Conservation (phyloP, 2,888 invertebrate species). For the Archips xylosteana region DNA sequence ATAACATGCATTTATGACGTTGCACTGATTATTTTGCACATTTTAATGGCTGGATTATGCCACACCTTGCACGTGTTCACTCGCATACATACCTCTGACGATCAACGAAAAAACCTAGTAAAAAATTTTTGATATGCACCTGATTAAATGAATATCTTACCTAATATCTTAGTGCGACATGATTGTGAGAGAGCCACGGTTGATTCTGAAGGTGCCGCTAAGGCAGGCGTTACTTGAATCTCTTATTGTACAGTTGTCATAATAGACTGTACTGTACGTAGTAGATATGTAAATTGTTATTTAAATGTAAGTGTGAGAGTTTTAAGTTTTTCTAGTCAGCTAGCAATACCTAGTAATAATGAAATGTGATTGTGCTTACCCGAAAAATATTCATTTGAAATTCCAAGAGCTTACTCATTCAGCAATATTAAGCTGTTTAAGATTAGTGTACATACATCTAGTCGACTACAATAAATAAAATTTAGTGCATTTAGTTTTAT, state of each 20-base stretch:
- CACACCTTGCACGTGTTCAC: too few species aligned
- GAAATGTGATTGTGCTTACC: conserved; percentile 7
- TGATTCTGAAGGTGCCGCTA: background rate
- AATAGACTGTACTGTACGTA: background rate
- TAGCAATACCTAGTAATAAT: conserved; percentile 24
- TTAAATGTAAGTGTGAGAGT: conserved; percentile 16
- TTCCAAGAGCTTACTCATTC: conserved; percentile 33
- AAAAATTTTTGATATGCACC: too few species aligned
- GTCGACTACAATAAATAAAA: conserved; percentile 14
- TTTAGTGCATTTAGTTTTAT: conserved; percentile 2
- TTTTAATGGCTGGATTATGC: too few species aligned
- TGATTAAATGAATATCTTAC: background rate
- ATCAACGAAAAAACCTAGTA: background rate
- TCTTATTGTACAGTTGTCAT: conserved; percentile 18
- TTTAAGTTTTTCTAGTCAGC: conserved; percentile 36
- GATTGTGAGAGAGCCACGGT: background rate
- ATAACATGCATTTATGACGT: too few species aligned
- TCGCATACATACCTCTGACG: too few species aligned
- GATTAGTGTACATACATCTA: conserved; percentile 16
- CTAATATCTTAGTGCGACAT: background rate
- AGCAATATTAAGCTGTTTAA: conserved; percentile 35
- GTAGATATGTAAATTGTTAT: conserved; percentile 22
- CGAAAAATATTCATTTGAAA: conserved; percentile 9
- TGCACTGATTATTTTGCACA: too few species aligned
- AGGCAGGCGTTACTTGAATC: conserved; percentile 19